Percentiles rank a stretch among this genome's conserved stretches.
Evolutionary conservation across 2,113 vertebrate species (phyloP).

Genomic region (Callipepla californica): DNA sequence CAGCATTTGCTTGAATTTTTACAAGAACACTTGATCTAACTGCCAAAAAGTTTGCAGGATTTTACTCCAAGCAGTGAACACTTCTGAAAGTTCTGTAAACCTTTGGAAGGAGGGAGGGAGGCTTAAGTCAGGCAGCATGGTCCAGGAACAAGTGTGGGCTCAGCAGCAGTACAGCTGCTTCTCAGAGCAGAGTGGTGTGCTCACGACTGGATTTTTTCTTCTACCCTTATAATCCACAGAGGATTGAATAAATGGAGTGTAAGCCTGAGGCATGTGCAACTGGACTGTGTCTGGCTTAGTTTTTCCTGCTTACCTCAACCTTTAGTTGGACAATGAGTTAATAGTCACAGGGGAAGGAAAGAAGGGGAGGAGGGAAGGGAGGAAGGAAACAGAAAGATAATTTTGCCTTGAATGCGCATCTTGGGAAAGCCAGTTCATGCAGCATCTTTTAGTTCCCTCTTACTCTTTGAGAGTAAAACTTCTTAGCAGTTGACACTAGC

Average conservation of each 20-base stretch:
- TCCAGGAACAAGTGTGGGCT: not conserved
- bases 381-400: not conserved
- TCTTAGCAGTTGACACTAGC: not conserved
- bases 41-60: not conserved
- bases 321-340: not conserved
- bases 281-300: not conserved
- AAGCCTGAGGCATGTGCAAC: not conserved
- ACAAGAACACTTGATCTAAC: not conserved
- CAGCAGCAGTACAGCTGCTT: not conserved
- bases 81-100: not conserved
- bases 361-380: not conserved
- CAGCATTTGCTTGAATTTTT: not conserved
- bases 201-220: not conserved
- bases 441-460: not conserved
- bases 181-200: not conserved
- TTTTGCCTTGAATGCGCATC: not conserved
- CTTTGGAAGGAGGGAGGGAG: not conserved
- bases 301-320: not conserved
- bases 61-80: not conserved
- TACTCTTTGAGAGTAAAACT: not conserved
- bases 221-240: not conserved
- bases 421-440: not conserved
- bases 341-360: not conserved
- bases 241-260: not conserved
- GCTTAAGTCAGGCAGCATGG: not conserved